Percentiles rank a stretch among this genome's conserved stretches.
Evolutionary conservation across 2,888 invertebrate genomes (phyloP).

Genomic region (Agrochola litura): DNA sequence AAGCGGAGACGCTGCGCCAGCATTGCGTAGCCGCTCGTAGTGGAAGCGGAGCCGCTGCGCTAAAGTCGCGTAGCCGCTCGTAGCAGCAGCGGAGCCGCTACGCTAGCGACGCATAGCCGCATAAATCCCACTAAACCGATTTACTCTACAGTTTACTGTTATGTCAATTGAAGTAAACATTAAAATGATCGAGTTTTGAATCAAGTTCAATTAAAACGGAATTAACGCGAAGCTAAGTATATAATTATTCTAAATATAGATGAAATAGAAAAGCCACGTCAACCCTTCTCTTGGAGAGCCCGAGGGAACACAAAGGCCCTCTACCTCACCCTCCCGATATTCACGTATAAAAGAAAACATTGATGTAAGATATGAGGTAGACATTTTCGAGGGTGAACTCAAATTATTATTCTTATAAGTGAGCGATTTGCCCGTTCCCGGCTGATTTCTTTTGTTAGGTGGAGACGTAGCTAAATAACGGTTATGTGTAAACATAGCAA

Average conservation of each 20-base stretch:
- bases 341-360: constrained; percentile 83
- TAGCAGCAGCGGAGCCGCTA: constrained; percentile 13
- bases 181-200: constrained; percentile 45
- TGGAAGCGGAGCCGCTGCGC: background rate
- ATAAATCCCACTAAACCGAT: background rate
- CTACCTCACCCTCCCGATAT: constrained; percentile 75
- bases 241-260: constrained; percentile 52
- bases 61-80: background rate
- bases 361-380: constrained; percentile 80
- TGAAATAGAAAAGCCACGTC: constrained; percentile 70
- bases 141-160: background rate
- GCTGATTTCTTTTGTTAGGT: constrained; percentile 67
- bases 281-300: constrained; percentile 79
- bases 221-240: constrained; percentile 64
- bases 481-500: constrained; percentile 37
- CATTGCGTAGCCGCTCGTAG: constrained; percentile 3
- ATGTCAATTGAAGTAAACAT: constrained; percentile 26
- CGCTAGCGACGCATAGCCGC: background rate
- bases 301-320: constrained; percentile 79
- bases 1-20: background rate
- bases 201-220: constrained; percentile 75
- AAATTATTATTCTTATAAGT: constrained; percentile 77
- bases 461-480: constrained; percentile 67
- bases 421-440: constrained; percentile 69
- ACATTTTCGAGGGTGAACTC: constrained; percentile 74